Evolutionary conservation across 1,140 invertebrate species (phyloP).

Genomic region (Batillaria attramentaria): DNA sequence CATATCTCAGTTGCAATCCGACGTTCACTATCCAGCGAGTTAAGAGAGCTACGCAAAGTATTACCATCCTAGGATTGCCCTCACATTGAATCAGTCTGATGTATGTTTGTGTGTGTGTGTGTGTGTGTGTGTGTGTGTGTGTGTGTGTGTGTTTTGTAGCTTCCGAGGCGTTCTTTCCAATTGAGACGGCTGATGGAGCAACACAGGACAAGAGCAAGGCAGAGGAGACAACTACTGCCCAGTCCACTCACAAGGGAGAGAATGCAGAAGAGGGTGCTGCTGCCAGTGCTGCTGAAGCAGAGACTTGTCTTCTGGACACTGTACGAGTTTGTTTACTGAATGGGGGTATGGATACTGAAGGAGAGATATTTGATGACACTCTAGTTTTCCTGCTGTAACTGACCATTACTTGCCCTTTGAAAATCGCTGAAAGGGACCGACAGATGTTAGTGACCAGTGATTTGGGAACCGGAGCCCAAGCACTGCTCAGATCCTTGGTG

Average conservation of each 20-base stretch:
- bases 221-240: background rate
- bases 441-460: background rate
- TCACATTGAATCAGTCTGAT: no score
- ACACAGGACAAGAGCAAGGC: constrained; percentile 3
- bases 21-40: no score
- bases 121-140: background rate
- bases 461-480: background rate
- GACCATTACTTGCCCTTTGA: background rate
- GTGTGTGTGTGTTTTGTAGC: background rate
- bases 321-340: constrained; percentile 58
- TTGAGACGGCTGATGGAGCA: background rate
- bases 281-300: constrained; percentile 5
- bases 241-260: background rate
- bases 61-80: no score
- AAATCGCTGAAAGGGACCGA: background rate
- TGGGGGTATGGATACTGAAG: constrained; percentile 71
- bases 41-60: no score
- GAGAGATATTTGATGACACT: constrained; percentile 70
- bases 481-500: background rate
- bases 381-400: constrained; percentile 56
- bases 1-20: no score
- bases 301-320: constrained; percentile 40
- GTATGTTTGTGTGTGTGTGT: background rate
- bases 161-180: constrained; percentile 19
- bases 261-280: background rate